Evolutionary conservation across 1,140 invertebrate genomes (phyloP), one percentile per base, ranked within the genome.

Genomic region (Drosophila pseudoananassae): DNA sequence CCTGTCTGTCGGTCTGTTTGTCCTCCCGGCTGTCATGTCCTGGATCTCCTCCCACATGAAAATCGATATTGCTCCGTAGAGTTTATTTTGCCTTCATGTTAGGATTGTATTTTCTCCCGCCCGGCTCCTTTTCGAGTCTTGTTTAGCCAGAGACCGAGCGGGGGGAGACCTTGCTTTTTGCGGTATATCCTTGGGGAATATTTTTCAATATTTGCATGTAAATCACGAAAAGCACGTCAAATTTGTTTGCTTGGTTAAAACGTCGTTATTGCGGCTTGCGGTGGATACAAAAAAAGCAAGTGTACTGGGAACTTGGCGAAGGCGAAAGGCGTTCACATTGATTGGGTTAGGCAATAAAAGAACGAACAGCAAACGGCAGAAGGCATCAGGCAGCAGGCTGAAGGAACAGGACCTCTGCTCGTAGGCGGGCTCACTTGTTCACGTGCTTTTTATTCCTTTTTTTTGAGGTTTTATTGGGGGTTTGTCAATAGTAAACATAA

Each of bases 191-290:
- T 88, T 88, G 83, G 83, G 83, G 83, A 88, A 88, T 88, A 88
- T 88, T 88, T 88, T 88, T 88, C 83, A 88, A 89, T 90, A 90
- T 90, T 90, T 90, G 88, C 88, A 90, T 90, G 88, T 82, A 90
- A 90, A 90, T 90, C 88, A 90, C 88, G 88, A 84, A 90, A 90
- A 88, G 88, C 89, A 90, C 88, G 88, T 90, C 88, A 91, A 90
- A 89, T 78, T 81, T 90, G 78, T 88, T 87, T 87, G 79, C 79
- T 83, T 90, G 80, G 85, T 90, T 90, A 82, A 82, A 82, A 85
- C 87, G 75, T 82, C 78, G 82, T 87, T 87, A 87, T 87, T 87
- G 83, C 83, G 82, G 80, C 78, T 85, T 63, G 57, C 23, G 56
- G 55, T 76, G 54, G 50, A 38, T 50, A 7, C 17, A 51, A 25